A percentile compares a stretch with the other conserved stretches of the same genome.
Evolutionary conservation across 2,888 invertebrate genomes (phyloP).

Genomic region (Autographa gamma): DNA sequence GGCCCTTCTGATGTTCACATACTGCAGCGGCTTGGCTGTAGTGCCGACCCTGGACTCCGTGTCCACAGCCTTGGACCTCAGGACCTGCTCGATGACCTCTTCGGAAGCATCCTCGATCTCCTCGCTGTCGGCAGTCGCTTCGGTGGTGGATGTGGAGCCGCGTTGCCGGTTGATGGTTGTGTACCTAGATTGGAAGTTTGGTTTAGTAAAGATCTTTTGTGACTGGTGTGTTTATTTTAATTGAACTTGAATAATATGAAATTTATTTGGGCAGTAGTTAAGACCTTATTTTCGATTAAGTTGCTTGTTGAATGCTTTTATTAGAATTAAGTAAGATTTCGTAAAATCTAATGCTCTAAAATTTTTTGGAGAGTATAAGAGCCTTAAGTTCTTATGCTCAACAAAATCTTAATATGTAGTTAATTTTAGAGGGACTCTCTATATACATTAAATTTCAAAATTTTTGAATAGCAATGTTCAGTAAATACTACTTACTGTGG

Average conservation of each 20-base stretch:
- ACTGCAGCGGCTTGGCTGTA: slow-evolving; percentile 87
- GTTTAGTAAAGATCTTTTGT: not conserved
- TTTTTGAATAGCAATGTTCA: no score
- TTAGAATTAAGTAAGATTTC: no score
- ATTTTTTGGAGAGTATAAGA: no score
- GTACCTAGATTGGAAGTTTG: slow-evolving; percentile 77
- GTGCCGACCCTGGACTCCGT: slow-evolving; percentile 67
- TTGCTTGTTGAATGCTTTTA: no score
- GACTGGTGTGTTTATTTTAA: not conserved
- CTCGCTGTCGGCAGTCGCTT: slow-evolving; percentile 67
- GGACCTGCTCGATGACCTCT: slow-evolving; percentile 64
- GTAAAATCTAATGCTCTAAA: no score
- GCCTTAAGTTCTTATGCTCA: no score
- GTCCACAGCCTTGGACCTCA: slow-evolving; percentile 66
- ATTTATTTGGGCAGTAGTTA: not conserved
- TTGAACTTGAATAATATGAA: not conserved
- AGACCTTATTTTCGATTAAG: not conserved
- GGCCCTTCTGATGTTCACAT: slow-evolving; percentile 92
- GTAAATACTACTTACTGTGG: slow-evolving; percentile 82
- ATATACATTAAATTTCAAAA: no score
- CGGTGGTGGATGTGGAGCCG: slow-evolving; percentile 79
- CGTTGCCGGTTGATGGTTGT: slow-evolving; percentile 90
- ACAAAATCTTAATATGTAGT: no score
- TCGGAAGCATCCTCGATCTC: slow-evolving; percentile 68
- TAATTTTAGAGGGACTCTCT: no score